Evolutionary conservation across 2,888 invertebrate species (phyloP), one percentile per base, ranked within the genome.

Genomic region (Brenthis ino): DNA sequence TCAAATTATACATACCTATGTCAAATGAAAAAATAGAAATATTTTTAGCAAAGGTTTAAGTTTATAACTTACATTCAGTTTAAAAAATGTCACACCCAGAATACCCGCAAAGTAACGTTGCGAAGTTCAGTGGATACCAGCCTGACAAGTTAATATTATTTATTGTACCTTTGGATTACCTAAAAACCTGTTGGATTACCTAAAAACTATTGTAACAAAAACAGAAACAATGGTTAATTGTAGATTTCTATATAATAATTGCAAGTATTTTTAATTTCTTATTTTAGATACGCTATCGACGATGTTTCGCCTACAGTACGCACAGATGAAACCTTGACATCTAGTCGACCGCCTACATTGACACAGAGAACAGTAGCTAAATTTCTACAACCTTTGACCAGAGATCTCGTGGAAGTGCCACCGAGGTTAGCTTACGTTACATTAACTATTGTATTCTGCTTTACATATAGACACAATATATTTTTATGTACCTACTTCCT

Each of bases 291-390:
- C 71, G 74, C 73, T 0, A 67, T 91, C 6, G 80, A 79, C 51
- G 74, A 79, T 0, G 80, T 87, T 1, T 77, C 85, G 0, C 55
- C 74, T 1, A 88, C 86, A 0, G 79, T 87, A 0, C 58, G 73
- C 3, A 91, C 92, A 0, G 81, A 89, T 56, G 88, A 93, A 70
- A 83, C 85, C 57, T 79, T 93, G 69, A 88, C 87, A 0, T 94
- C 94, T 1, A 82, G 82, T 6, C 81, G 81, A 16, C 82, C 89
- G 0, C 93, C 94, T 5, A 79, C 88, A 63, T 81, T 93, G 20
- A 94, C 94, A 0, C 94, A 94, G 75, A 76, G 80, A 37, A 86
- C 87, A 4, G 75, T 94, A 51, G 93, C 86, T 20, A 85, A 87
- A 75, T 94, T 81, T 73, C 83, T 93, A 54, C 83, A 83, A 67